Conservation (phyloP, 1,140 invertebrate genomes). For the Magallana gigas region DNA sequence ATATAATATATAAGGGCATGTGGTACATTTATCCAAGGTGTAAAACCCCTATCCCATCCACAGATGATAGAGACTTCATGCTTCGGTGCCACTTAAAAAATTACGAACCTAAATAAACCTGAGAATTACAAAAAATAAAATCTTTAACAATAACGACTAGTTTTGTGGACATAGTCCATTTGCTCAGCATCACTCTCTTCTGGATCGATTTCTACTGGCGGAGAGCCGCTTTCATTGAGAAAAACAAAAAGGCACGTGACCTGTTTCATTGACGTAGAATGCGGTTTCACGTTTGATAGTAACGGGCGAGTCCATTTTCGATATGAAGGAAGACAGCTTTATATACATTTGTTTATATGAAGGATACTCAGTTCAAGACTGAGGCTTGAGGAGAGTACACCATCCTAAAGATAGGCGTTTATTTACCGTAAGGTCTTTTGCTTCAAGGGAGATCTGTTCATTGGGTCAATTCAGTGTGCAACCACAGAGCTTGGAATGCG, state of each 20-base stretch:
- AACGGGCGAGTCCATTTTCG: constrained; percentile 55
- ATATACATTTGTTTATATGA: constrained; percentile 29
- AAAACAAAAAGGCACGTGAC: constrained; percentile 57
- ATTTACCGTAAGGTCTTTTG: not conserved
- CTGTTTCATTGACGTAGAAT: constrained; percentile 57
- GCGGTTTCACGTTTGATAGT: constrained; percentile 60
- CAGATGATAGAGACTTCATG: not conserved
- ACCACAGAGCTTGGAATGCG: not conserved
- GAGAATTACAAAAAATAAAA: too few relatives aligned
- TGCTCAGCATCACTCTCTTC: not conserved
- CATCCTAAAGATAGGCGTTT: not conserved
- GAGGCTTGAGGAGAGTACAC: not conserved
- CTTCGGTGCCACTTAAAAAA: not conserved
- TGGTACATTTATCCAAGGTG: too few relatives aligned
- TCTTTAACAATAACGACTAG: too few relatives aligned
- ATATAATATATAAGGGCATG: too few relatives aligned
- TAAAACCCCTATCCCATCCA: not conserved
- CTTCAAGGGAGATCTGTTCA: not conserved
- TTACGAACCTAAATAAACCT: not conserved
- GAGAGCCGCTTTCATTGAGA: constrained; percentile 44
- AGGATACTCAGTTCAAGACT: constrained; percentile 20
- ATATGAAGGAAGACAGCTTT: constrained; percentile 28
- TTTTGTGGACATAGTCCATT: not conserved
- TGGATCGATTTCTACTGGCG: constrained; percentile 20
- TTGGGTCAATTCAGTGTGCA: constrained; percentile 9